These are phyloP conservation scores for Clusia tigrina DNA, from an alignment of 2,888 invertebrate species.

Conservation along the genomic window DNA sequence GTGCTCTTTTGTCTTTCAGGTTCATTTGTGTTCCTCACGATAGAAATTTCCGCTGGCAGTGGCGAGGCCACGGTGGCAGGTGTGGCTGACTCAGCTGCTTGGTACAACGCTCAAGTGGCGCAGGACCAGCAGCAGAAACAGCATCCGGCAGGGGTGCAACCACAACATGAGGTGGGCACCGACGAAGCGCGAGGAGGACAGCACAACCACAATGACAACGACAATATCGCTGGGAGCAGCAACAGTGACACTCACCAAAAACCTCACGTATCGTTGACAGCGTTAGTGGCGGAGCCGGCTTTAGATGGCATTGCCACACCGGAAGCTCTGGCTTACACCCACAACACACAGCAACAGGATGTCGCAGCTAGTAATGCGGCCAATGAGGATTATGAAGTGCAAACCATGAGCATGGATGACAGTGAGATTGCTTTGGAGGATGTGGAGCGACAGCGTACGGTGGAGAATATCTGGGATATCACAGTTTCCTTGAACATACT, in stretches of 20 bases:
- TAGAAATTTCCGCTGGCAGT: slow-evolving; percentile 66
- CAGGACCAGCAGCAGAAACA: slow-evolving; percentile 15
- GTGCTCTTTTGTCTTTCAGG: slow-evolving; percentile 64
- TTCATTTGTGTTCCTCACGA: slow-evolving; percentile 81
- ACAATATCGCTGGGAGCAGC: background rate
- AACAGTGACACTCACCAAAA: background rate
- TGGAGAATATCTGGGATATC: slow-evolving; percentile 88
- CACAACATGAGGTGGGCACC: too few species aligned
- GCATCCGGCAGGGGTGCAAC: slow-evolving; percentile 18
- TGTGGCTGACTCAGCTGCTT: slow-evolving; percentile 15
- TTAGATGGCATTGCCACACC: background rate
- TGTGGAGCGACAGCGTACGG: slow-evolving; percentile 71
- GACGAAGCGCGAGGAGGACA: background rate
- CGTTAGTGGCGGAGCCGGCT: background rate
- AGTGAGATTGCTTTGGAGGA: slow-evolving; percentile 63
- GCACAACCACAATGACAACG: slow-evolving; percentile 21
- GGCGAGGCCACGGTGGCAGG: background rate
- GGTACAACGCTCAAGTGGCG: slow-evolving; percentile 25
- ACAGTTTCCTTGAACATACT: slow-evolving; percentile 84
- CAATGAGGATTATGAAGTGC: slow-evolving; percentile 12
- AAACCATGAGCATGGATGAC: slow-evolving; percentile 64
- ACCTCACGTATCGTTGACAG: too few species aligned
- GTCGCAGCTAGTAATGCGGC: background rate
- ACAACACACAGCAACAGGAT: slow-evolving; percentile 24
- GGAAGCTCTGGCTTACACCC: too few species aligned